Evolutionary conservation across 30 jellyfish, hydroid and myxozoan species (phyloP).

Genomic region (Phacellophora camtschatica): DNA sequence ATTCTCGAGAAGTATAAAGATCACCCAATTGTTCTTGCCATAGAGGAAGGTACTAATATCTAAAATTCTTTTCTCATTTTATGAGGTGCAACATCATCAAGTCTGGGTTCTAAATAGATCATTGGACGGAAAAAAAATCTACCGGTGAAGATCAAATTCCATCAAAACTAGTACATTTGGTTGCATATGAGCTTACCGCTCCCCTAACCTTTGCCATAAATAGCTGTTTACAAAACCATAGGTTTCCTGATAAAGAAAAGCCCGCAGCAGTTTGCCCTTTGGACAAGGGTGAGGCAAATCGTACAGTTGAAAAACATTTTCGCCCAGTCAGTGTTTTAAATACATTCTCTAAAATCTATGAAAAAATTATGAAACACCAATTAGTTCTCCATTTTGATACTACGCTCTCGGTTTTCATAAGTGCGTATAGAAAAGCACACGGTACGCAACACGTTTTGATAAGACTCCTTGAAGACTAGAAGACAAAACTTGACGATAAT

Average conservation of each 20-base stretch:
- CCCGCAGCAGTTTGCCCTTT: constrained; percentile 39
- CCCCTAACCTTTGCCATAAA: constrained; percentile 23
- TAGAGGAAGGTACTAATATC: too few relatives aligned
- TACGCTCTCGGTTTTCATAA: neutral
- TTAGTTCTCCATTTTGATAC: neutral
- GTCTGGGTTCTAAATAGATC: neutral
- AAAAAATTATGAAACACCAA: neutral
- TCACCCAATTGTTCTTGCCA: too few relatives aligned
- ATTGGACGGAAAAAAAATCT: too few relatives aligned
- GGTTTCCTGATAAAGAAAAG: constrained; percentile 12
- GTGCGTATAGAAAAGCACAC: constrained; percentile 20
- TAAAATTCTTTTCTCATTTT: too few relatives aligned
- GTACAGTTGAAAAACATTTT: constrained; percentile 9
- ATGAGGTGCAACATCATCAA: too few relatives aligned
- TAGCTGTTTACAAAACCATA: neutral
- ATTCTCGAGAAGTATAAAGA: too few relatives aligned
- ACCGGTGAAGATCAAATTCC: too few relatives aligned
- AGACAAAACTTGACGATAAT: neutral
- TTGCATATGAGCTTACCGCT: neutral
- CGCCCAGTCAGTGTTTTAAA: constrained; percentile 18
- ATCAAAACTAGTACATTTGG: constrained; percentile 17
- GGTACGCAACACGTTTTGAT: constrained; percentile 24
- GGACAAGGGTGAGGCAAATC: constrained; percentile 27
- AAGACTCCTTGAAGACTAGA: neutral
- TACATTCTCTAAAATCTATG: neutral